These are phyloP conservation scores for Cervus canadensis DNA, from an alignment of 2,113 vertebrate species.

Conservation along the genomic window DNA sequence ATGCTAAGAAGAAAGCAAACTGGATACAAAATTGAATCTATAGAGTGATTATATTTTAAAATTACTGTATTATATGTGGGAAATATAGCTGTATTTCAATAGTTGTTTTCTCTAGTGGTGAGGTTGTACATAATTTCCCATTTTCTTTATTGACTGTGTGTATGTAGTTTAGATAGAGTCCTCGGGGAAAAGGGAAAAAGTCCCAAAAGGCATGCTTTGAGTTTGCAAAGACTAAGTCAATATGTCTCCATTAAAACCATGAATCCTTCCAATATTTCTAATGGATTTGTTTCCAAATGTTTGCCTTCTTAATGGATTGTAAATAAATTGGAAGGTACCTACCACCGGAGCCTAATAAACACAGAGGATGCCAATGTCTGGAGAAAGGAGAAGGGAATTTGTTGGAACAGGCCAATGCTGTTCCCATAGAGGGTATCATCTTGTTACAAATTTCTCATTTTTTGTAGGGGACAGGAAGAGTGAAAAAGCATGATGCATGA, in stretches of 20 bases:
- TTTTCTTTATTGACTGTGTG: background rate
- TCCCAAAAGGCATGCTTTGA: background rate
- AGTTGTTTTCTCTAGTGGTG: background rate
- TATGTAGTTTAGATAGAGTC: background rate
- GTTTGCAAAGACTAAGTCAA: slow-evolving; percentile 24
- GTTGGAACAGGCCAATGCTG: background rate
- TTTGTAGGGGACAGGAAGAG: background rate
- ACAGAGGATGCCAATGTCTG: background rate
- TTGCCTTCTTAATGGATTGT: slow-evolving; percentile 38
- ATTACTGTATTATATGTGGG: background rate
- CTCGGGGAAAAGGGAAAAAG: background rate
- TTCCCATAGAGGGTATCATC: background rate
- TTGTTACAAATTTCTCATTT: background rate
- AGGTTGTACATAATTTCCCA: background rate
- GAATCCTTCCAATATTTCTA: slow-evolving; percentile 53
- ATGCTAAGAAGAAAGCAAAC: background rate
- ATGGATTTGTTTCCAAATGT: slow-evolving; percentile 49
- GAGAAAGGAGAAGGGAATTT: background rate
- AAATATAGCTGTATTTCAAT: background rate
- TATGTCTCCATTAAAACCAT: slow-evolving; percentile 38
- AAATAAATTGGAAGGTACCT: slow-evolving; percentile 30
- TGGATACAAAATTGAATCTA: background rate
- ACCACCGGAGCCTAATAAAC: background rate
- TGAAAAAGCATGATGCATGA: background rate
- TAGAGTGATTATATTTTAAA: background rate